Conservation (phyloP, 2,113 vertebrate genomes). For the Limnothrissa miodon region DNA sequence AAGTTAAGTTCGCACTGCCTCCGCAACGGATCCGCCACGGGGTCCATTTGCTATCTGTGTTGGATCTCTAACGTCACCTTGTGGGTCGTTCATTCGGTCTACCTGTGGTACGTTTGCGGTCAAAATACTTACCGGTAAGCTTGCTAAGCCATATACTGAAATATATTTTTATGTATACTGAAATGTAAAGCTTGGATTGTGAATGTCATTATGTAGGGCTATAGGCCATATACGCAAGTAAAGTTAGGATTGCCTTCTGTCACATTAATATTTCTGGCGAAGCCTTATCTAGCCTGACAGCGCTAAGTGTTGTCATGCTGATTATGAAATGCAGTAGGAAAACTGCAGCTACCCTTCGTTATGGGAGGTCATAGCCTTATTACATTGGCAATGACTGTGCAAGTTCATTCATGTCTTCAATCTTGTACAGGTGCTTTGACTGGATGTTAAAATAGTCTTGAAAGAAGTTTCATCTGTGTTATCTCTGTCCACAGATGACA, state of each 20-base stretch:
- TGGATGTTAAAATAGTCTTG: neutral
- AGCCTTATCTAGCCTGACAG: neutral
- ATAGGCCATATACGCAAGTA: neutral
- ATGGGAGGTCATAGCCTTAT: neutral
- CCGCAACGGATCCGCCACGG: no score
- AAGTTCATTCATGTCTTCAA: neutral
- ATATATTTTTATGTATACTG: neutral
- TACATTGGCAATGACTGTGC: neutral
- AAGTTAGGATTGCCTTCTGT: neutral
- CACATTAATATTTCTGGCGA: neutral
- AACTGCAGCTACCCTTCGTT: neutral
- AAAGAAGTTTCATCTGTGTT: neutral
- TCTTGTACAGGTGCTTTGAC: neutral
- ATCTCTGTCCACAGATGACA: conserved; percentile 61
- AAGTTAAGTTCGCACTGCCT: no score
- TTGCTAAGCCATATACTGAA: neutral
- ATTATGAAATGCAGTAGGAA: neutral
- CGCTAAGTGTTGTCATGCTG: neutral
- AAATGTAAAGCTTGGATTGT: neutral
- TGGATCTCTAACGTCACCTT: no score
- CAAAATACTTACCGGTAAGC: no score
- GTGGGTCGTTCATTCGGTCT: no score
- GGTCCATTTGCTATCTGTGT: no score
- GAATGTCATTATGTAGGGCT: neutral
- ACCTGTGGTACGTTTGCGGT: no score